phyloP scores from a whole-genome alignment of 1,140 invertebrate species.

The Chrysomallon squamiferum region DNA sequence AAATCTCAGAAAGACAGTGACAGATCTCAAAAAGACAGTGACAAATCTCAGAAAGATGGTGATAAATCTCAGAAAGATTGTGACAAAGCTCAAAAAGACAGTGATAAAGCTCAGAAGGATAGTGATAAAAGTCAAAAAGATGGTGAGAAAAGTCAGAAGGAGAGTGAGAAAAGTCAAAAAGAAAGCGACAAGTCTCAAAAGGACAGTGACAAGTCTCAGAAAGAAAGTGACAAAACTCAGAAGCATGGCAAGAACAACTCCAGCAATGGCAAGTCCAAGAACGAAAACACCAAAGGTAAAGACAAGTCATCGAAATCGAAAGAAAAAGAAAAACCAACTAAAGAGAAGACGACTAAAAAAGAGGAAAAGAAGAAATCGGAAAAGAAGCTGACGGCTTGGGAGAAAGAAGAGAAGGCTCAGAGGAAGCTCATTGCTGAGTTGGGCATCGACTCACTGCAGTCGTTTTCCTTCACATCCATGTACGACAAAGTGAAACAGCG shows the following conservation, averaged over 20 bases:
- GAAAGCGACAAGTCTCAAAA: conserved; percentile 16
- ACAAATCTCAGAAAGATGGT: conserved; percentile 9
- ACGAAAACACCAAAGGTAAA: conserved; percentile 19
- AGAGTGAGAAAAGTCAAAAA: conserved; percentile 8
- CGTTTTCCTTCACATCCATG: conserved; percentile 85
- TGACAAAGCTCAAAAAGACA: conserved; percentile 10
- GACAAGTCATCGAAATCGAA: conserved; percentile 17
- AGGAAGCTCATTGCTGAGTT: conserved; percentile 18
- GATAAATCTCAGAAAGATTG: conserved; percentile 13
- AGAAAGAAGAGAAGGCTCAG: conserved; percentile 34
- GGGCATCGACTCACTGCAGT: conserved; percentile 14
- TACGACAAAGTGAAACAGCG: conserved; percentile 97
- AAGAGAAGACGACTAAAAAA: conserved; percentile 26
- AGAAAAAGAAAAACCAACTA: conserved; percentile 33
- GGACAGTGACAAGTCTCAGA: conserved; percentile 13
- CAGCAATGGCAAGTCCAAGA: conserved; percentile 7
- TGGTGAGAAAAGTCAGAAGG: conserved; percentile 8
- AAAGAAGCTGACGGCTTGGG: conserved; percentile 66
- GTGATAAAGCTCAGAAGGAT: no score
- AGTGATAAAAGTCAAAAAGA: conserved; percentile 8
- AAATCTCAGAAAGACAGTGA: conserved; percentile 11
- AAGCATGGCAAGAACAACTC: conserved; percentile 14
- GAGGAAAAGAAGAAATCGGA: conserved; percentile 57
- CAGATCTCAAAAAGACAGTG: conserved; percentile 18
- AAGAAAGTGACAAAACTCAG: conserved; percentile 22